These are phyloP conservation scores for Chrysocyon brachyurus DNA, from an alignment of 2,797 vertebrate species.

Conservation along the genomic window DNA sequence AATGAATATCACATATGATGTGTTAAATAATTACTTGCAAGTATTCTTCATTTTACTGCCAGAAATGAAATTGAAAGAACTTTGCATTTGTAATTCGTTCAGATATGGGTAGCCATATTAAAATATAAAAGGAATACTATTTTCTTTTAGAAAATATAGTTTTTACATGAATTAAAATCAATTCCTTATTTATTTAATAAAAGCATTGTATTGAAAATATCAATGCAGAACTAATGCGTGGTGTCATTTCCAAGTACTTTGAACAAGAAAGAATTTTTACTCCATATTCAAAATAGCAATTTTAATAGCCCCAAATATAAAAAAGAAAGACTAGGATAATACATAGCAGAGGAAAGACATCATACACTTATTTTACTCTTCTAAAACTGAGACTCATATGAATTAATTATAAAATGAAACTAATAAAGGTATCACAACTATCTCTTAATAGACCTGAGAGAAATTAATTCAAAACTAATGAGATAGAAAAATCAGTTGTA, in stretches of 20 bases:
- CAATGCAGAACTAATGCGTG: not conserved
- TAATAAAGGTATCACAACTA: not conserved
- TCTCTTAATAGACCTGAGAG: not conserved
- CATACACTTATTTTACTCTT: not conserved
- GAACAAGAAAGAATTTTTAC: not conserved
- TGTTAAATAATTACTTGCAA: not conserved
- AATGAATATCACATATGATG: not conserved
- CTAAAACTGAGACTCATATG: not conserved
- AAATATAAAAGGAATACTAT: not conserved
- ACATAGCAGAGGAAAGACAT: not conserved
- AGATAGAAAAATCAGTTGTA: not conserved
- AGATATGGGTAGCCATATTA: not conserved
- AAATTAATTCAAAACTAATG: not conserved
- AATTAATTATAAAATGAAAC: not conserved
- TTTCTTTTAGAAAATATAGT: not conserved
- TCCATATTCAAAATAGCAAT: not conserved
- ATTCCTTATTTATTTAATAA: constrained; percentile 22
- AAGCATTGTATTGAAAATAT: not conserved
- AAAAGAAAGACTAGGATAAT: not conserved
- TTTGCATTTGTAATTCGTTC: constrained; percentile 20
- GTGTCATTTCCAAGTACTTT: not conserved
- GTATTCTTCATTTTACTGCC: not conserved
- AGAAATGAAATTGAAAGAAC: not conserved
- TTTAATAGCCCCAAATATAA: not conserved
- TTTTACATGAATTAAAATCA: not conserved